phyloP scores from a whole-genome alignment of 2,113 vertebrate genomes.

The Notiomystis cincta region DNA sequence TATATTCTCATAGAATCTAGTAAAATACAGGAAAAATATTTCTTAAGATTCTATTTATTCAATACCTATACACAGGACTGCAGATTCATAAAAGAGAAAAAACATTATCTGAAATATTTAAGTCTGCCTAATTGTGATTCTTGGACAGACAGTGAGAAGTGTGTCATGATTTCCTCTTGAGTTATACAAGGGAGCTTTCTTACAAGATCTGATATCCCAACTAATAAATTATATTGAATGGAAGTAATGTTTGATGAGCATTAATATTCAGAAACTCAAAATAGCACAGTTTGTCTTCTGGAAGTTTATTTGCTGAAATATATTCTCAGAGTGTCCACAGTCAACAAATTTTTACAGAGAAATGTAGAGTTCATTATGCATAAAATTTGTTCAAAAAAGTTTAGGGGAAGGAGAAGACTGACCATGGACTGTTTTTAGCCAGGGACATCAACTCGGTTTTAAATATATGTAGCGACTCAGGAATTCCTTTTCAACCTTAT shows the following conservation, averaged over 20 bases:
- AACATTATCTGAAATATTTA: not conserved
- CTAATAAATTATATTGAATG: not conserved
- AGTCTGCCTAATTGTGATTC: not conserved
- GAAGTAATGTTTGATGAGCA: not conserved
- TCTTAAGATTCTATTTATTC: not conserved
- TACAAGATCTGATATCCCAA: not conserved
- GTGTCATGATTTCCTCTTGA: not conserved
- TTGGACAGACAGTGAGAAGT: not conserved
- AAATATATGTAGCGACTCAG: not conserved
- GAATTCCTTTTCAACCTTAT: not conserved
- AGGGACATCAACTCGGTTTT: not conserved
- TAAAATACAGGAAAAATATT: not conserved
- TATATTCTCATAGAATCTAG: not conserved
- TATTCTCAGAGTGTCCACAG: not conserved
- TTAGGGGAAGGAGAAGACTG: not conserved
- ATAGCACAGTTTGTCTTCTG: not conserved
- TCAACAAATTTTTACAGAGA: not conserved
- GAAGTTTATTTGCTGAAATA: not conserved
- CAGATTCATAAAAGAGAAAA: not conserved
- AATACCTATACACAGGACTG: not conserved
- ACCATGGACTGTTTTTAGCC: not conserved
- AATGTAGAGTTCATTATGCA: not conserved
- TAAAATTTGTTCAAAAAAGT: not conserved
- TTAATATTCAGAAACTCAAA: not conserved
- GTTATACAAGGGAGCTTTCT: not conserved